Base-by-base conservation (phyloP, 92 coral and sea anemone species). In the Phenganax subtilis region DNA sequence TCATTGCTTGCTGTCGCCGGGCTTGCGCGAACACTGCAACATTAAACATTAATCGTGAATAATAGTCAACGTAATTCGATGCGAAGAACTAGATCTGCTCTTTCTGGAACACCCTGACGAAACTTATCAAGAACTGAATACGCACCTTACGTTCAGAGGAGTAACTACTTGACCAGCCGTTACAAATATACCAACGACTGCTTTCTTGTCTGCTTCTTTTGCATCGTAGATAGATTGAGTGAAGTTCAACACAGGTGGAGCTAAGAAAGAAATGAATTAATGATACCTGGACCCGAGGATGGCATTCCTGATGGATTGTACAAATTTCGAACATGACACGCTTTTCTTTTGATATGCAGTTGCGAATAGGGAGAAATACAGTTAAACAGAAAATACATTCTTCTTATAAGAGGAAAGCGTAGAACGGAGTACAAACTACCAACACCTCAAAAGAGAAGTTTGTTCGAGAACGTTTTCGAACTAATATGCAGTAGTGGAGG, bases 91-190 rank as follows among this genome's bases (percentile, higher is more conserved):
- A 37, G 47, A 37, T 37, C 47, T 37, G 47, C 47, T 37, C 47
- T 37, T 7, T 61, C 7, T 14, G 67, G 27, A 6, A 17, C 20
- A 61, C 7, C n/a, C 67, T 0, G 8, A 61, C 3, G 6, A 61
- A 61, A 61, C 27, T 61, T 17, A 5, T 28, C 20, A 61, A 61
- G 25, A 7, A 61, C 20, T 17, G n/a, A 17, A 61, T 12, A 64
- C 82, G 47, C 16, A 79, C 83, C 74, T 54, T 31, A 79, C 47
- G 9, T 72, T 79, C 14, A 79, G 17, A 8, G 83, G 83, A 14
- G 59, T 17, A 51, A 51, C 52, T 25, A 79, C 69, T 51, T 65
- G 3, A 11, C 57, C 57, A n/a, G 69, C 8, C 25, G 53, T 37
- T 3, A 64, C 59, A 20, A 0, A 0, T 15, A 63, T 64, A 11